Evolutionary conservation across 1,140 invertebrate species (phyloP).

Genomic region (Pemphigus obesinymphae): DNA sequence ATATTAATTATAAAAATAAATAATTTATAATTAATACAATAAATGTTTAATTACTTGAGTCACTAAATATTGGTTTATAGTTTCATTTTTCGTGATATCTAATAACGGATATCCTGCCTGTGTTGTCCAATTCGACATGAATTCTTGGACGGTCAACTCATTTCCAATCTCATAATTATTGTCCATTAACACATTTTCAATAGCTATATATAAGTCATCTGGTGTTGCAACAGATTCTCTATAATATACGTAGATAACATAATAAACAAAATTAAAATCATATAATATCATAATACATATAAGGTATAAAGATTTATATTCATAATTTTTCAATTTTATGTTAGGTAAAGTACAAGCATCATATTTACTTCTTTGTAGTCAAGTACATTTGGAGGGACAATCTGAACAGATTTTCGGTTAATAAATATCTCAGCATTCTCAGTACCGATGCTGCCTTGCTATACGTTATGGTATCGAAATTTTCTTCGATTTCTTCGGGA

Average conservation of each 20-base stretch:
- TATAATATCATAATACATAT: not conserved
- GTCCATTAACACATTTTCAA: not conserved
- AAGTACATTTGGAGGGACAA: not conserved
- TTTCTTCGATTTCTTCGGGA: not conserved
- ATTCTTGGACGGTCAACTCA: not conserved
- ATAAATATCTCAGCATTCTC: not conserved
- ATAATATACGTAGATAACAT: not conserved
- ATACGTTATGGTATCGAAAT: conserved; percentile 1
- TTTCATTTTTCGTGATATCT: conserved; percentile 53
- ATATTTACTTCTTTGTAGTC: not conserved
- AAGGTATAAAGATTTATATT: not conserved
- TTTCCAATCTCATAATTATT: not conserved
- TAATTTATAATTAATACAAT: no score
- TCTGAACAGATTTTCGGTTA: not conserved
- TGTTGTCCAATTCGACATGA: conserved; percentile 71
- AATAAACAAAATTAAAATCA: not conserved
- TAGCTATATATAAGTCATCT: not conserved
- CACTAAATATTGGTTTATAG: not conserved
- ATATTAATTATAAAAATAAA: no score
- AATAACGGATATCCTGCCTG: conserved; percentile 71
- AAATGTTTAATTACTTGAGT: conserved; percentile 25
- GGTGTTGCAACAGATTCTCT: not conserved
- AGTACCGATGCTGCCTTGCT: not conserved
- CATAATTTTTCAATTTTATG: not conserved
- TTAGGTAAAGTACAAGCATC: not conserved